These are phyloP conservation scores for Spilogale gracilis DNA, from an alignment of 2,113 vertebrate genomes.

Conservation along the genomic window DNA sequence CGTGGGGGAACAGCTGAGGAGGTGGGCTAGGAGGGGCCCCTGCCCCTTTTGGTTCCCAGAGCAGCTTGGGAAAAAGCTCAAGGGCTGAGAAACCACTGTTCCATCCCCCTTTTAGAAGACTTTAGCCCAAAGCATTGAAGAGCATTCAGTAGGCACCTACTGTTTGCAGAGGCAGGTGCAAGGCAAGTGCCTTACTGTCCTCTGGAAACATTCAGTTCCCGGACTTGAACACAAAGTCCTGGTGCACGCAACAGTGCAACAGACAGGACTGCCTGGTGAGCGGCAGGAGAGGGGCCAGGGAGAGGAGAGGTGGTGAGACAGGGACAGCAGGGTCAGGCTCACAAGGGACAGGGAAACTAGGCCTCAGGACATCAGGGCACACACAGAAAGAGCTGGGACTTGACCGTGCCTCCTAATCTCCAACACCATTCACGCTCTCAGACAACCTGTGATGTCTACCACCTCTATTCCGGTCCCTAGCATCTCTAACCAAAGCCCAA, in stretches of 20 bases:
- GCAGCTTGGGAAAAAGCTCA: background rate
- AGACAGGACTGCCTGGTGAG: background rate
- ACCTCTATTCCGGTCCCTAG: background rate
- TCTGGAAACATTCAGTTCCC: background rate
- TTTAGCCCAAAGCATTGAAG: too few relatives aligned
- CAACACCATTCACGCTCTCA: background rate
- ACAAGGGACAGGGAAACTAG: background rate
- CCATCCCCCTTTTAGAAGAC: background rate
- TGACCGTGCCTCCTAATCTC: background rate
- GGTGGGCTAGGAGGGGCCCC: background rate
- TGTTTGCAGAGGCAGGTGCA: background rate
- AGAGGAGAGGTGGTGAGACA: background rate
- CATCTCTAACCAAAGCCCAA: background rate
- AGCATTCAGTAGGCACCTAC: background rate
- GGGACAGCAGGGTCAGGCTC: background rate
- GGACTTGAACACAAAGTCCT: background rate
- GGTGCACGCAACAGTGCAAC: background rate
- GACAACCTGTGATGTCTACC: background rate
- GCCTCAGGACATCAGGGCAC: background rate
- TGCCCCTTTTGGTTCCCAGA: background rate
- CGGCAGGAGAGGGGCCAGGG: accelerated
- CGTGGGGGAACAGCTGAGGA: background rate
- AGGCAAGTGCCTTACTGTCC: background rate
- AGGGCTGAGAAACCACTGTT: background rate
- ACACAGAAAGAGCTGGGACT: background rate